These are phyloP conservation scores for Minunthozetes semirufus DNA, from an alignment of 2,888 invertebrate genomes.

Conservation along the genomic window DNA sequence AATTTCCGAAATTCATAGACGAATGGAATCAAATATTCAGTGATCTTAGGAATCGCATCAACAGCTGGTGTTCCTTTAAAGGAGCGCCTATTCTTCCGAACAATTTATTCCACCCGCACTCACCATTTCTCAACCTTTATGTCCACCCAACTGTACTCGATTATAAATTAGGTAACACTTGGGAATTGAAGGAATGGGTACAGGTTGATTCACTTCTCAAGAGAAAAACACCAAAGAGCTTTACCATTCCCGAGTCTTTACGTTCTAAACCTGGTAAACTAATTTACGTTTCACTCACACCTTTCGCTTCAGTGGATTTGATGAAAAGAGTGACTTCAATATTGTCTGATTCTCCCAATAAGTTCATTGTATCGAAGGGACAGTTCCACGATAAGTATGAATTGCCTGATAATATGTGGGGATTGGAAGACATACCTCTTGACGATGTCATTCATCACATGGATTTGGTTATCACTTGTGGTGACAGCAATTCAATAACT, in stretches of 20 bases:
- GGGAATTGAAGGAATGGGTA: background rate
- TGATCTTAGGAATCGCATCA: background rate
- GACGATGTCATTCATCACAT: background rate
- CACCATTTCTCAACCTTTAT: constrained; percentile 12
- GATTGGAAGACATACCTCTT: constrained; percentile 11
- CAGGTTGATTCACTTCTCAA: background rate
- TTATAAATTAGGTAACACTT: background rate
- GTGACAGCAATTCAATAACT: constrained; percentile 7
- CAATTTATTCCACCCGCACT: background rate
- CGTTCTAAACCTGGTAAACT: background rate
- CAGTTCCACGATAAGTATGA: background rate
- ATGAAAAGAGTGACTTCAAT: constrained; percentile 17
- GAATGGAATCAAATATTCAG: background rate
- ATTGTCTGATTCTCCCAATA: background rate
- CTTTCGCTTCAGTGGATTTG: background rate
- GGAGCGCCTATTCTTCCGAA: background rate
- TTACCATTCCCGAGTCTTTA: background rate
- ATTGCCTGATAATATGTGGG: constrained; percentile 29
- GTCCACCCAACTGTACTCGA: constrained; percentile 18
- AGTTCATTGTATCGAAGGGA: constrained; percentile 25
- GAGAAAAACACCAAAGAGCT: background rate
- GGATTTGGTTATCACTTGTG: constrained; percentile 7
- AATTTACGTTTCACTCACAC: constrained; percentile 15
- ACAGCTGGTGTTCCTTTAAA: background rate
- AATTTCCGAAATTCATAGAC: background rate